A percentile compares a stretch with the other conserved stretches of the same genome.
Conservation (phyloP, 2,113 vertebrate genomes). For the Onychostoma macrolepis region DNA sequence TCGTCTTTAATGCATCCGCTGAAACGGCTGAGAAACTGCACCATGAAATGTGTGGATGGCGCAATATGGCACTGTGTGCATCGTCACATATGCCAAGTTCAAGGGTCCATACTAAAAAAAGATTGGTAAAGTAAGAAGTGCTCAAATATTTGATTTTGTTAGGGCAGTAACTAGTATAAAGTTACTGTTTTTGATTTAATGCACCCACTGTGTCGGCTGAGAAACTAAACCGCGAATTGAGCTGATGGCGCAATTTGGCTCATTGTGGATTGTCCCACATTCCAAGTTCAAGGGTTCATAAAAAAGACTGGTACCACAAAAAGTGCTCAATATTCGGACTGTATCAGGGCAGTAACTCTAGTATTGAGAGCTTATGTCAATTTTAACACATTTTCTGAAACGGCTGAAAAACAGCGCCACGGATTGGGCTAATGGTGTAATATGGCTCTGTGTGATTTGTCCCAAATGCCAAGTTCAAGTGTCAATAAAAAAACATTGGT, state of each 20-base stretch:
- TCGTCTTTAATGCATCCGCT: background rate
- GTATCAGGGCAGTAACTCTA: background rate
- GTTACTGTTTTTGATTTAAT: no score
- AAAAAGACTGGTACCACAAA: background rate
- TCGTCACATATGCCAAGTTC: background rate
- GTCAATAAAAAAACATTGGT: background rate
- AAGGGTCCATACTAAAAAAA: background rate
- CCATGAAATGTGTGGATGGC: background rate
- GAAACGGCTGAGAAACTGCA: background rate
- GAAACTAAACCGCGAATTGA: no score
- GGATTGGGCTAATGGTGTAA: background rate
- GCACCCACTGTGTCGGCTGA: no score
- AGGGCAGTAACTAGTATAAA: background rate
- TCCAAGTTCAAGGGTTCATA: no score
- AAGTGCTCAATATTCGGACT: background rate
- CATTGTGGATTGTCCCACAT: no score
- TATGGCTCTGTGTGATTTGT: background rate
- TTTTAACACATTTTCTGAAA: background rate
- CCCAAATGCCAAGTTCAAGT: background rate
- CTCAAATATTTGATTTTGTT: background rate
- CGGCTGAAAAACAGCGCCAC: background rate
- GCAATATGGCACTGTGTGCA: background rate
- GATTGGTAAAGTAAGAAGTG: background rate
- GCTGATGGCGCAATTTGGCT: no score
- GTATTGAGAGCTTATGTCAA: background rate